Evolutionary conservation across 2,113 vertebrate species (phyloP), one percentile per base, ranked within the genome.

Genomic region (Apistogramma diplotaenia): DNA sequence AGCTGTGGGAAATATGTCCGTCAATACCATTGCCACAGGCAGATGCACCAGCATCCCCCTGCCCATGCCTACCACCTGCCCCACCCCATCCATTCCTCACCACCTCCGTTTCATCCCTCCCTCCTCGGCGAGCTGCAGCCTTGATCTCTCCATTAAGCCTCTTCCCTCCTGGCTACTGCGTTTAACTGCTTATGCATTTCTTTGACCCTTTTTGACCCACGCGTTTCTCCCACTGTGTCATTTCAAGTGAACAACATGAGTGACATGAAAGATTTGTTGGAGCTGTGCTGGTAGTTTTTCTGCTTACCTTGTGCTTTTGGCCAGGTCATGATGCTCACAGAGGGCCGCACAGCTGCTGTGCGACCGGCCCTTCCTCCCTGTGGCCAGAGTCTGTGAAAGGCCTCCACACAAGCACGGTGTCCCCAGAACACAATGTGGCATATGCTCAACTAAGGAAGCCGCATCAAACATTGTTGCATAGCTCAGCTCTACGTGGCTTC

Each of bases 1-100:
- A 95, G 94, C 92, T 91, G 83, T 88, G 94, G 94, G 94, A 96
- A 93, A 90, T 78, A 72, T 62, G 81, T 93, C 92, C 58, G 16
- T 71, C 83, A 87, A 76, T 75, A 89, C 87, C 61, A 51, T 8
- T 80, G 82, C 88, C 58, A 35, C 76, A 6, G 87, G 85, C 90
- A 90, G 79, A 87, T 83, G 87, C 91, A 90, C 81, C 85, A 77
- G 76, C 73, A 70, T 88, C 79, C 72, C 78, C 87, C 85, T 73
- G 80, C 80, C 83, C 84, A 8, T 53, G 57, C 62, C 85, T 15
- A 71, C 81, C 85, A 76, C 84, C 87, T 81, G 65, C 83, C 55
- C 61, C 74, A 60, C 18, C 58, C 70, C 67, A 25, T 46, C 65
- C 83, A 6, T 43, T 43, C 51, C 19, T 21, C 54, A 5, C 49